Conservation (phyloP, 2,797 vertebrate species). For the Tenualosa ilisha region DNA sequence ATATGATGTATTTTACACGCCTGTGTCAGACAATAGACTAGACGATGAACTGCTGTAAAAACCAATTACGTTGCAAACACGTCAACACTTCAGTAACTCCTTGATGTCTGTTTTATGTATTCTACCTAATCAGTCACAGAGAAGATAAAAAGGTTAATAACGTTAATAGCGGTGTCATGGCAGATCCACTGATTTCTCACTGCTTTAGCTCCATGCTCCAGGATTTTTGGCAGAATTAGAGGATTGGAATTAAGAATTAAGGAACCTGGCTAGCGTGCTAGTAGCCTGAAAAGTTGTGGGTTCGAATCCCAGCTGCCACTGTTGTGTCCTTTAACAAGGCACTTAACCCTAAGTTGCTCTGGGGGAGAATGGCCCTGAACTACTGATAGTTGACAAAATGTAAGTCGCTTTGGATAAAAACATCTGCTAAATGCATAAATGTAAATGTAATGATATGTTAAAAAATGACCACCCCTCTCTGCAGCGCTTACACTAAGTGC, state of each 20-base stretch:
- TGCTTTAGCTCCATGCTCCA: neutral
- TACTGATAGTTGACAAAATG: too few species aligned
- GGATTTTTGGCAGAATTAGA: neutral
- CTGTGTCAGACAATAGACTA: neutral
- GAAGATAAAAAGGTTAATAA: neutral
- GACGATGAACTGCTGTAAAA: neutral
- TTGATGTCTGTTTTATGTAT: neutral
- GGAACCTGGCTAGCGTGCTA: too few species aligned
- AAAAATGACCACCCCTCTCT: neutral
- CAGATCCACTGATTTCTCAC: neutral
- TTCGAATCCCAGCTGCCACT: too few species aligned
- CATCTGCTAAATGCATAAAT: too few species aligned
- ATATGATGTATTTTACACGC: neutral
- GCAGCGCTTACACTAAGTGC: neutral
- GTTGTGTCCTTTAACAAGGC: too few species aligned
- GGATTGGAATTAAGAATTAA: neutral
- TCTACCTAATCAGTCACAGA: neutral
- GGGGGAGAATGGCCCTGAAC: too few species aligned
- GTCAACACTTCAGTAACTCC: neutral
- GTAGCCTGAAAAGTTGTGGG: too few species aligned
- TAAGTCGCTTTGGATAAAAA: too few species aligned
- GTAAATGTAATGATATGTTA: neutral
- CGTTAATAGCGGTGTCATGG: neutral
- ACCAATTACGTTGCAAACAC: neutral
- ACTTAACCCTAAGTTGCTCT: too few species aligned